Percentiles rank a stretch among this genome's conserved stretches.
phyloP scores from a whole-genome alignment of 2,113 vertebrate genomes.

The Cochlearius cochlearius region DNA sequence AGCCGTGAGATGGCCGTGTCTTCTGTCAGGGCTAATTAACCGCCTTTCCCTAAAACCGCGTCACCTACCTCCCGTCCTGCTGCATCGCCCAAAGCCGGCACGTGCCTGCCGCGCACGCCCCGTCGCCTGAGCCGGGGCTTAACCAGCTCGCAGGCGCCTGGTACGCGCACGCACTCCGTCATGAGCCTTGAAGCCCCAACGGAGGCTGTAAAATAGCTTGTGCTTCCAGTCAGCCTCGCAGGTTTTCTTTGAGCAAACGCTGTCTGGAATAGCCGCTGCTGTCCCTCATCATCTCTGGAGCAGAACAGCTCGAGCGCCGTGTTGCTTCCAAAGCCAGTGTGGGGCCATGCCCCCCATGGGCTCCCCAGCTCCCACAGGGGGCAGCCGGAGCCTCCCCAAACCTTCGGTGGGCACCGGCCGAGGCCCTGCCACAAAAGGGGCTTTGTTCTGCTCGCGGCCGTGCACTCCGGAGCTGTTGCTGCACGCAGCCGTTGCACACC shows the following conservation, averaged over 20 bases:
- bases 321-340: fast-evolving
- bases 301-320: neutral
- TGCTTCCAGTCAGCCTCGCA: neutral
- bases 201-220: neutral
- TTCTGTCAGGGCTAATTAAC: neutral
- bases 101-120: fast-evolving
- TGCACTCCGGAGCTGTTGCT: fast-evolving
- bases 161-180: fast-evolving
- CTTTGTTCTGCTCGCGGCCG: neutral
- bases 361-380: neutral
- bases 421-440: neutral
- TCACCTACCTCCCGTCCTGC: neutral
- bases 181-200: neutral
- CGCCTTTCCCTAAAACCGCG: neutral
- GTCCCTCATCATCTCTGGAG: neutral
- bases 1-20: neutral
- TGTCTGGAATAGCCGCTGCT: neutral
- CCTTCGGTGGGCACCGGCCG: neutral
- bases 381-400: neutral
- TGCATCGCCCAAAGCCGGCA: neutral
- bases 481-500: fast-evolving
- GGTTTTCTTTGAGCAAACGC: neutral
- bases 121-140: neutral
- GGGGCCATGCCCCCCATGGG: neutral
- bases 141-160: fast-evolving